phyloP scores from a whole-genome alignment of 2,888 invertebrate genomes.

The Rhagophthalmus giganteus region DNA sequence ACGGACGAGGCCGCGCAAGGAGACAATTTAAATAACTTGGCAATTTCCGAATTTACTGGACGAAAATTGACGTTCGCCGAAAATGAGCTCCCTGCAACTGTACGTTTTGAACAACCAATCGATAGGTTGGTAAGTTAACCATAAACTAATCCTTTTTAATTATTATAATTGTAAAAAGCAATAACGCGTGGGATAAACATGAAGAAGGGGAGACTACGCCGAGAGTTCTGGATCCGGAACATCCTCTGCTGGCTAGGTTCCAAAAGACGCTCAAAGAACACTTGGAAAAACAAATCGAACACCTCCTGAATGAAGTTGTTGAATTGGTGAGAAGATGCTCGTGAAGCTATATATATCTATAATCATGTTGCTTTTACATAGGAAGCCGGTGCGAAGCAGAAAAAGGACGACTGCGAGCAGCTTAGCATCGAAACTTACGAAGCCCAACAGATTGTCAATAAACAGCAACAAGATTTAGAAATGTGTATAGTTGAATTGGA shows the following conservation, averaged over 20 bases:
- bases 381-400: conserved; percentile 57
- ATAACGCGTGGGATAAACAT: background rate
- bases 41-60: too few relatives aligned
- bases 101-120: too few relatives aligned
- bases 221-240: conserved; percentile 57
- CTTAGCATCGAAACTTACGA: conserved; percentile 65
- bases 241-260: conserved; percentile 73
- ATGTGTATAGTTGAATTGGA: conserved; percentile 61
- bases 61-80: too few relatives aligned
- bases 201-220: background rate
- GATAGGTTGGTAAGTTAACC: too few relatives aligned
- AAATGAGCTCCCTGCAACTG: background rate
- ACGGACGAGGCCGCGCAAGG: too few relatives aligned
- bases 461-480: conserved; percentile 60
- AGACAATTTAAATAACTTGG: too few relatives aligned
- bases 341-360: too few relatives aligned
- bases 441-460: conserved; percentile 63
- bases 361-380: too few relatives aligned
- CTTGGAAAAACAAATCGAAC: conserved; percentile 65
- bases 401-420: conserved; percentile 60
- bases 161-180: background rate
- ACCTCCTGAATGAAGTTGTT: conserved; percentile 67
- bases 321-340: conserved; percentile 70
- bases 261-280: conserved; percentile 70
- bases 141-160: too few relatives aligned